Evolutionary conservation across 1,140 invertebrate genomes (phyloP), one percentile per base, ranked within the genome.

Genomic region (Bacillus rossius): DNA sequence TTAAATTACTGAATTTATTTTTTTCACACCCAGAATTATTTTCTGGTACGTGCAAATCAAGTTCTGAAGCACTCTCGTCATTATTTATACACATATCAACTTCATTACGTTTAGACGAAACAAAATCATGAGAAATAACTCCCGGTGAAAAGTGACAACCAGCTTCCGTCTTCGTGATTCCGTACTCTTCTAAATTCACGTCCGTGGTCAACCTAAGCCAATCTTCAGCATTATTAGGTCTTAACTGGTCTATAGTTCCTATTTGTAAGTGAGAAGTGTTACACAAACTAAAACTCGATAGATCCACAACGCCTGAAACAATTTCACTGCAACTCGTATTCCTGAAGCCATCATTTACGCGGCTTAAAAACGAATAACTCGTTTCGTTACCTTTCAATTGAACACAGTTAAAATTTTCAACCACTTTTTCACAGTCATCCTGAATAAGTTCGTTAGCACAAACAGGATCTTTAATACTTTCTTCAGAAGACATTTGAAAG

Each of bases 151-250:
- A n/a, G n/a, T n/a, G n/a, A n/a, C n/a, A n/a, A n/a, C n/a, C n/a
- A n/a, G n/a, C n/a, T n/a, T n/a, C 25, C 19, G 68, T 0, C 61
- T 59, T 14, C 68, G 60, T 0, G 72, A 61, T 10, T 72, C 43
- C 22, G 73, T 73, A 8, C 74, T 72, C 43, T 53, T 67, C 10
- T 70, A 67, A 5, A 76, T 19, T 29, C 75, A 71, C 8, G 66
- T 65, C 0, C 73, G 61, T 26, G 73, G 64, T 3, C 69, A 65
- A 59, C 74, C 71, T 19, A 71, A 73, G 23, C 66, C 65, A 14
- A 73, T 62, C 25, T 60, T 67, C 22, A 70, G 51, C 55, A 71
- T 74, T 34, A 34, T 34, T 34, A 7, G 29, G 29, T 10, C 22
- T 71, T 68, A 17, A 68, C 67, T 5, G 67, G 61, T 19, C 73